These are phyloP conservation scores for Acrobasis consociella DNA, from an alignment of 2,888 invertebrate species.

Conservation along the genomic window DNA sequence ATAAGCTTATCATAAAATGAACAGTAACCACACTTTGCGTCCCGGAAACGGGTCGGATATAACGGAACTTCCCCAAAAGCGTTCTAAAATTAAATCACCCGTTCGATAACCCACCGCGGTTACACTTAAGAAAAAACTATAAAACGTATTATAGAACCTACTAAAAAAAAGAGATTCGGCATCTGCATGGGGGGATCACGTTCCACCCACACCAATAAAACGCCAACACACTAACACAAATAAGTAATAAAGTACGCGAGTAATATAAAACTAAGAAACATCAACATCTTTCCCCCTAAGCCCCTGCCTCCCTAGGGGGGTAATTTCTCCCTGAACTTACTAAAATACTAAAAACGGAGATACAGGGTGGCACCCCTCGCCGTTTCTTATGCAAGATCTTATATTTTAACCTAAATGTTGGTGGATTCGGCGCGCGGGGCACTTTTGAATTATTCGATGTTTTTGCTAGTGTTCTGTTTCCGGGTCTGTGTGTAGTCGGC, in stretches of 20 bases:
- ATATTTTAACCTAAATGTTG: slow-evolving; percentile 81
- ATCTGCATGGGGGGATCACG: slow-evolving; percentile 71
- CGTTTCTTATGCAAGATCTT: slow-evolving; percentile 82
- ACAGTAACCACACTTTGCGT: neutral
- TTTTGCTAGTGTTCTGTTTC: slow-evolving; percentile 24
- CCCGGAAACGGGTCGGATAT: slow-evolving; percentile 13
- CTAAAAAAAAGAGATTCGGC: slow-evolving; percentile 48
- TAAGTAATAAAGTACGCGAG: slow-evolving; percentile 81
- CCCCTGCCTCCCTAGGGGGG: slow-evolving; percentile 57
- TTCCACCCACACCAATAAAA: slow-evolving; percentile 52
- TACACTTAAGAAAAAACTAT: slow-evolving; percentile 36
- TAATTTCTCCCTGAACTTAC: slow-evolving; percentile 81
- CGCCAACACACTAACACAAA: slow-evolving; percentile 71
- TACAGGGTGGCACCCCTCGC: slow-evolving; percentile 69
- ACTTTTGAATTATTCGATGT: slow-evolving; percentile 37
- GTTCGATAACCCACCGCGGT: slow-evolving; percentile 23
- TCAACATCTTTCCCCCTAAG: slow-evolving; percentile 73
- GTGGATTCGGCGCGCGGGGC: slow-evolving; percentile 36
- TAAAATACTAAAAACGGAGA: slow-evolving; percentile 84
- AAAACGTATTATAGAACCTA: slow-evolving; percentile 32
- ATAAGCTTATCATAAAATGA: neutral
- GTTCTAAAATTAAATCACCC: slow-evolving; percentile 23
- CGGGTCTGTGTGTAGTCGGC: slow-evolving; percentile 10
- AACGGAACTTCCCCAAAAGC: slow-evolving; percentile 5
- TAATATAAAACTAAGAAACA: slow-evolving; percentile 84